Base-by-base conservation (phyloP, 2,888 invertebrate genomes). In the Nyleta sp. region DNA sequence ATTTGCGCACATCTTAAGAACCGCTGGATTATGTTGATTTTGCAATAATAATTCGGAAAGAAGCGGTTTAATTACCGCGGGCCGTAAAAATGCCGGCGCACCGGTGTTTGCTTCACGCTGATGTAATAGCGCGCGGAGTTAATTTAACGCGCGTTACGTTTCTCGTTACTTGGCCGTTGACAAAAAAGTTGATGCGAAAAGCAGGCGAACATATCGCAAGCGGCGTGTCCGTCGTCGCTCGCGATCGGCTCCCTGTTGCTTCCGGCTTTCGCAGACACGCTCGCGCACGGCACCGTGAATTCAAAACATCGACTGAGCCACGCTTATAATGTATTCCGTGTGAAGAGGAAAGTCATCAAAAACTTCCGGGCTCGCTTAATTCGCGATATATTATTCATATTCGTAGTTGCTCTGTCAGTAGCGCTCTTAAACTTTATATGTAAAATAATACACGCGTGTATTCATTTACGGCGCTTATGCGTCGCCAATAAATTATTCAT, bases 281-380 rank as follows among this genome's bases (percentile, higher is more conserved):
- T 64, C 64, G 55, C 31, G 62, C 75, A 48, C 60, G 52, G 28
- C 17, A 22, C 48, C 17, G 52, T 65, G 76, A 60, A 73, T 74
- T 74, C 74, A 62, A 75, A 75, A 75, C 62, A 68, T 24, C 60
- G 75, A 59, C 59, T 22, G 44, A 22, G 57, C 50, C 38, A 15
- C 67, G 60, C 60, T 74, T 70, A 64, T 70, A 71, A 71, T 77
- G 67, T 77, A 77, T 72, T 72, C 65, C 71, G 77, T 77, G 71
- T 67, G 77, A 77, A 72, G 77, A 72, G 77, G 71, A 77, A 77
- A 77, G 77, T 71, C 77, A 77, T 77, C 77, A 77, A 72, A 77
- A 77, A 67, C 71, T 67, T 77, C 67, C 72, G 71, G 72, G 28
- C 77, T 65, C 42, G 35, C 59, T 71, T 71, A 71, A 77, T 71